Evolutionary conservation across 2,888 invertebrate genomes (phyloP), one percentile per base, ranked within the genome.

Genomic region (Leptinotarsa rubiginosa): DNA sequence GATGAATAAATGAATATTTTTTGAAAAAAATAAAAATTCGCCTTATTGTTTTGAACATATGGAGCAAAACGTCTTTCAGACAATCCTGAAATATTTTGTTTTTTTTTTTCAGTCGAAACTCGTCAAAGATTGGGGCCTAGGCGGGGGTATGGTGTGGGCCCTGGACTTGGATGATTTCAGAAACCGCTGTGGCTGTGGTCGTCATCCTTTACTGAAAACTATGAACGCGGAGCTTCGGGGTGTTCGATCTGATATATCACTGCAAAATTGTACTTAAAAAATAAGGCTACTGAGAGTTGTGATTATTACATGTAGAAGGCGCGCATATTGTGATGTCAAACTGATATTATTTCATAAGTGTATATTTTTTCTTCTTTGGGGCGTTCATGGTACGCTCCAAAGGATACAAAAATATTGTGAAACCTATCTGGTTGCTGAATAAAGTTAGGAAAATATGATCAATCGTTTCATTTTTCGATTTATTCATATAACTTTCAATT

Each of bases 91-190:
- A 22, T 22, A 3, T 22, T 22, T 22, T 22, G 22, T n/a, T 5
- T 71, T 56, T 62, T 65, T 72, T 64, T 87, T 86, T 59, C 84
- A 90, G 90, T 87, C 92, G 0, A 89, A 91, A 67, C 89, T 91
- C 77, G 89, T 92, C 0, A 90, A 91, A 75, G 87, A 88, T 13
- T 85, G 91, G 49, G 90, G 91, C 0, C 87, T 93, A 31, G 92
- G 93, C 2, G 95, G 95, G 10, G 94, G 92, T 12, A 94, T 94
- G 88, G 89, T 95, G 22, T 95, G 95, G 94, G 93, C 95, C 0
- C 86, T 95, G 25, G 95, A 95, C 87, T 88, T 95, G 81, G 95
- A 95, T 84, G 94, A 95, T 85, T 94, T 94, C 89, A 89, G 90
- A 69, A 92, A 89, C 73, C 87, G 88, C 65, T 94, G 94, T 84